A percentile compares a stretch with the other conserved stretches of the same genome.
phyloP scores from a whole-genome alignment of 2,888 invertebrate genomes.

The Polietes domitor region DNA sequence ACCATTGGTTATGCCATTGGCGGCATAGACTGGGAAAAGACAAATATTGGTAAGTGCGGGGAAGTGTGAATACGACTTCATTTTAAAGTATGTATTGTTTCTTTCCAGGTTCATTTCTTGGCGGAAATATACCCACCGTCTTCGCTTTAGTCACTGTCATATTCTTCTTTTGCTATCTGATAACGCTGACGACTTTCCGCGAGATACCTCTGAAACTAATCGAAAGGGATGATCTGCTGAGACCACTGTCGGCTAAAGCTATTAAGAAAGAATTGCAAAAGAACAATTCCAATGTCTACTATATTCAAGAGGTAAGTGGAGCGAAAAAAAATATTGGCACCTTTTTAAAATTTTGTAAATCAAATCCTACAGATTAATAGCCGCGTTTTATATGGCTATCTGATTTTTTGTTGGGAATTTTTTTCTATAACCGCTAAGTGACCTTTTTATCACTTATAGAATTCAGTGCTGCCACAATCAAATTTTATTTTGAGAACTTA shows the following conservation, averaged over 20 bases:
- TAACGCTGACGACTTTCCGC: slow-evolving; percentile 83
- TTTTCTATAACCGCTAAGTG: too few species aligned
- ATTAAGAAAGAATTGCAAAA: slow-evolving; percentile 78
- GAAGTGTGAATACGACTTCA: neutral
- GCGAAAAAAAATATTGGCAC: too few species aligned
- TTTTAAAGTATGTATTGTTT: neutral
- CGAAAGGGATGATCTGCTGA: slow-evolving; percentile 77
- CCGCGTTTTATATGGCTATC: too few species aligned
- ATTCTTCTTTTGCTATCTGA: slow-evolving; percentile 82
- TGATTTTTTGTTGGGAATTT: too few species aligned
- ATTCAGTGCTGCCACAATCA: too few species aligned
- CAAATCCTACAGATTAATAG: too few species aligned
- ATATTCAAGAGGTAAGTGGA: slow-evolving; percentile 76
- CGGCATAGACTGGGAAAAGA: slow-evolving; percentile 84
- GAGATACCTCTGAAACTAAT: slow-evolving; percentile 82
- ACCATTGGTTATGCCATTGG: slow-evolving; percentile 84
- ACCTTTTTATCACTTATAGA: too few species aligned
- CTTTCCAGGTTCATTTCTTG: slow-evolving; percentile 78
- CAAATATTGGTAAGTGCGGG: slow-evolving; percentile 76
- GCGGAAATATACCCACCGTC: slow-evolving; percentile 84
- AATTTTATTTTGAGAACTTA: too few species aligned
- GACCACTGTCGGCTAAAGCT: slow-evolving; percentile 76
- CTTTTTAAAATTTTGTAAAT: too few species aligned
- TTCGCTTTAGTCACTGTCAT: slow-evolving; percentile 83
- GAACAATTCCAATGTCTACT: slow-evolving; percentile 76